Evolutionary conservation across 2,888 invertebrate genomes (phyloP), one percentile per base, ranked within the genome.

Genomic region (Phrixothrix hirtus): DNA sequence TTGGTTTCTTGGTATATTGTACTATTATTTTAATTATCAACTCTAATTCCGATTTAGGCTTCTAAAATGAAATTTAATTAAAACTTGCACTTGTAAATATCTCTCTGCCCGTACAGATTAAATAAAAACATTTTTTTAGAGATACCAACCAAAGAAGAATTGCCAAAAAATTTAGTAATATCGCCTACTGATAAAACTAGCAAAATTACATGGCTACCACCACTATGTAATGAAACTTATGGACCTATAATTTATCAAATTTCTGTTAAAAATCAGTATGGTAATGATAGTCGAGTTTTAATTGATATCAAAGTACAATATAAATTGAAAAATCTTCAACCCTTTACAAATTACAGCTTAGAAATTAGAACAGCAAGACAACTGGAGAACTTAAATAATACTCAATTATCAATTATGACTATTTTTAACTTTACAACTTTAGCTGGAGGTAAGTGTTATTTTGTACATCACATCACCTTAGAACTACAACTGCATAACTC

Each of bases 241-340:
- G 74, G 74, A 1, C 63, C 63, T 29, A 35, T 72, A 13, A 34
- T 68, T 3, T 68, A 73, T 43, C 61, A 59, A 12, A 21, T 72
- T 2, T 55, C 59, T 9, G 48, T 70, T 2, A 59, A 41, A 4
- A 63, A 65, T 34, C 25, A 54, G 2, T 36, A 51, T 12, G 49
- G 48, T n/a, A 64, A 64, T 35, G 59, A 58, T 10, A 55, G 48
- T 1, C 61, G 60, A 45, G 43, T 44, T 27, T 30, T 64, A 14
- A 52, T 61, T 17, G 43, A 62, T 51, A 62, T 62, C 1, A 62
- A 60, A 5, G 70, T 61, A 36, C 49, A 45, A 3, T 62, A 66
- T 38, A 36, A 58, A 15, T 64, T 72, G 30, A 53, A 60, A 12
- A 63, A 65, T 36, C 49, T 74, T 21, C 26, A 60, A 41, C 68